phyloP scores from a whole-genome alignment of 1,140 invertebrate genomes.

The Cyphomyrmex costatus region DNA sequence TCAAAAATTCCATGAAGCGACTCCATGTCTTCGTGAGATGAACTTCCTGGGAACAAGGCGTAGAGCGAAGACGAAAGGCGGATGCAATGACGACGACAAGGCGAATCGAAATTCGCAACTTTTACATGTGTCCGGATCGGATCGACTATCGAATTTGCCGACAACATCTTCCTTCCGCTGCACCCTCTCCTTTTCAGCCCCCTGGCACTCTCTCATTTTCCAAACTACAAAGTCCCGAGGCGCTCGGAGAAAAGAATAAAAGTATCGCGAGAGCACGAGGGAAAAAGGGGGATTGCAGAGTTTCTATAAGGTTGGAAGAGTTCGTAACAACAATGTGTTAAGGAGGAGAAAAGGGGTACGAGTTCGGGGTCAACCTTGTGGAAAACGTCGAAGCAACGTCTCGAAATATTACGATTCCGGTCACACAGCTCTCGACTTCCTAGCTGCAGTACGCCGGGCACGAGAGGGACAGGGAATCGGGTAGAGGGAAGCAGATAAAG shows the following conservation, averaged over 20 bases:
- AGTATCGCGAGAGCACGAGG: constrained; percentile 17
- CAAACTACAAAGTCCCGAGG: constrained; percentile 9
- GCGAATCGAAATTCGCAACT: constrained; percentile 48
- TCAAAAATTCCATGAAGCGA: constrained; percentile 29
- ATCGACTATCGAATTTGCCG: constrained; percentile 44
- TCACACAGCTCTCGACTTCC: constrained; percentile 69
- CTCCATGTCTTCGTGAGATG: neutral
- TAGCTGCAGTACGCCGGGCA: constrained; percentile 18
- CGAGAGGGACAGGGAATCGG: neutral
- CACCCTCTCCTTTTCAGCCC: neutral
- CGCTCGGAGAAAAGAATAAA: constrained; percentile 14
- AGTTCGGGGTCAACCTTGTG: constrained; percentile 59
- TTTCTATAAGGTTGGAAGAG: constrained; percentile 39
- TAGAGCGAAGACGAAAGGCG: neutral
- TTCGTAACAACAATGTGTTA: constrained; percentile 47
- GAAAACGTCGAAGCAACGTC: constrained; percentile 70
- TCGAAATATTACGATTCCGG: constrained; percentile 75
- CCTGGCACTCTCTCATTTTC: constrained; percentile 23
- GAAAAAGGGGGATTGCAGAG: neutral
- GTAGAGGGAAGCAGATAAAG: constrained; percentile 53
- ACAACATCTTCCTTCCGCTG: constrained; percentile 33
- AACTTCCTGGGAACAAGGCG: constrained; percentile 14
- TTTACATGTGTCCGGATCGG: constrained; percentile 31
- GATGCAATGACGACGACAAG: constrained; percentile 23
- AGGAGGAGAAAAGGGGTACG: neutral